Conservation (phyloP, 2,888 invertebrate species). For the Falcaria lacertinaria region DNA sequence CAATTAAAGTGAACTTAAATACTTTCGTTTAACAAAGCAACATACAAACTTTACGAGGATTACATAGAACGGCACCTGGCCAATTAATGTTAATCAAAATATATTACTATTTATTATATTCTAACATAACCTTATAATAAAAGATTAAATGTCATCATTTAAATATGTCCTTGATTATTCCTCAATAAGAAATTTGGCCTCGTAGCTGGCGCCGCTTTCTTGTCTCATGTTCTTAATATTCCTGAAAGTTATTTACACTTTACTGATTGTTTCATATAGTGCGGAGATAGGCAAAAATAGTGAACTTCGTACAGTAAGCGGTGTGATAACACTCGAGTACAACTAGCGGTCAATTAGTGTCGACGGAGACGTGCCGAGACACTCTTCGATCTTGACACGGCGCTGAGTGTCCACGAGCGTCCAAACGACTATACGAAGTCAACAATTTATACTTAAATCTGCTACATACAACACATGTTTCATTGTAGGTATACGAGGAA, state of each 20-base stretch:
- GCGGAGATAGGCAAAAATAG: neutral
- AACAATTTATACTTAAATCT: neutral
- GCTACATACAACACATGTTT: neutral
- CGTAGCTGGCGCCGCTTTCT: neutral
- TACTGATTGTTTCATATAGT: neutral
- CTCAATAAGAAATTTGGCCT: no score
- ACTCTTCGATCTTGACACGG: neutral
- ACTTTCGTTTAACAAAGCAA: neutral
- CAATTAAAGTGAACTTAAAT: neutral
- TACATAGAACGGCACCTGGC: neutral
- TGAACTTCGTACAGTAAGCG: neutral
- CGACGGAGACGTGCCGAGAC: neutral
- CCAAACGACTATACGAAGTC: neutral
- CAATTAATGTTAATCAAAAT: no score
- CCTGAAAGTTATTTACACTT: no score
- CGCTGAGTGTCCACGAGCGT: neutral
- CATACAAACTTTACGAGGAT: neutral
- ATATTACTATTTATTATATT: neutral
- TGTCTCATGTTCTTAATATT: neutral
- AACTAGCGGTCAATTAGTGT: neutral
- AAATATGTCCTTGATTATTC: neutral
- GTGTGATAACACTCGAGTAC: neutral
- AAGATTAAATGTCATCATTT: no score
- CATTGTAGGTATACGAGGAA: neutral
- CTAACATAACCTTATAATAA: no score